Conservation (phyloP, 23 tunicate genomes). For the Diplosoma virens region DNA sequence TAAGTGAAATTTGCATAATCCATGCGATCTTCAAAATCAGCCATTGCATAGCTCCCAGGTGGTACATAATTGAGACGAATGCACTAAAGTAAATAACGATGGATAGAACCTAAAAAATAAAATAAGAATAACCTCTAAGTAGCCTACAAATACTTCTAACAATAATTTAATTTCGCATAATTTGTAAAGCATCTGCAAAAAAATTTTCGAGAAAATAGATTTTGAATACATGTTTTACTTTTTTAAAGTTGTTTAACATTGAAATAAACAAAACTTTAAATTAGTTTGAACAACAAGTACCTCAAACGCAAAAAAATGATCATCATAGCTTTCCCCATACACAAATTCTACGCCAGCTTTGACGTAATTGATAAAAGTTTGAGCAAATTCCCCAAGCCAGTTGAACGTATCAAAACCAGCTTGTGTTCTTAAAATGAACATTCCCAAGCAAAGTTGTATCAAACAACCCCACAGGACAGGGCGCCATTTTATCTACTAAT, state of each 20-base stretch:
- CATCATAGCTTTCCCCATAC: slow-evolving; percentile 56
- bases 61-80: slow-evolving; percentile 77
- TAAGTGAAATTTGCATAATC: slow-evolving; percentile 82
- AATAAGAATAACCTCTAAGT: no score
- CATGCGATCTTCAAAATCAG: slow-evolving; percentile 77
- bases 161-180: no score
- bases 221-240: no score
- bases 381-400: slow-evolving; percentile 86
- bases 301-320: slow-evolving; percentile 80
- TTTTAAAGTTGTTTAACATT: no score
- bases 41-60: slow-evolving; percentile 98
- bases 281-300: no score
- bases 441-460: slow-evolving; percentile 63
- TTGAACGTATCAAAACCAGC: slow-evolving; percentile 88
- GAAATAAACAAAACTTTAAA: no score
- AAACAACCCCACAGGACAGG: slow-evolving; percentile 84
- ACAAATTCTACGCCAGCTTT: slow-evolving; percentile 75
- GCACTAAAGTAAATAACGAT: slow-evolving; percentile 87
- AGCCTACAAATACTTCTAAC: no score
- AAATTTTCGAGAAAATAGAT: no score
- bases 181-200: no score
- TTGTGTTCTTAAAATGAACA: slow-evolving; percentile 71
- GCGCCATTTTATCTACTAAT: slow-evolving; percentile 77
- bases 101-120: slow-evolving; percentile 71
- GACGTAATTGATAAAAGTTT: slow-evolving; percentile 80